These are phyloP conservation scores for Pangasianodon hypophthalmus DNA, from an alignment of 2,113 vertebrate species.

Conservation along the genomic window DNA sequence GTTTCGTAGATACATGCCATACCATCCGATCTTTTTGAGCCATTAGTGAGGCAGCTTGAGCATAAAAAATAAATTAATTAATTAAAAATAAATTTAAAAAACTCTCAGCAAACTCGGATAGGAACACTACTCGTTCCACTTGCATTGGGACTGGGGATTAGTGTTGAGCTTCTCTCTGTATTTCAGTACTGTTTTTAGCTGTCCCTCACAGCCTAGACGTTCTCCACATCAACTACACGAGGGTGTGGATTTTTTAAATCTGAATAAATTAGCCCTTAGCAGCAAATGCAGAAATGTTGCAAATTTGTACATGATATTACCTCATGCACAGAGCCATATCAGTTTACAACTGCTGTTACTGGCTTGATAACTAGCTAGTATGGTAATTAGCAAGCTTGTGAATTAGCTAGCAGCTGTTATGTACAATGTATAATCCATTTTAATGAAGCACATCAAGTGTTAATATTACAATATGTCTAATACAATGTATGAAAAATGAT, in stretches of 20 bases:
- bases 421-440: background rate
- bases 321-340: background rate
- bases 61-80: background rate
- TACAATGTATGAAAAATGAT: too few species aligned
- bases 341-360: background rate
- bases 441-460: background rate
- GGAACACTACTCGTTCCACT: background rate
- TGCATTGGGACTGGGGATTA: background rate
- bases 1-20: background rate
- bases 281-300: background rate
- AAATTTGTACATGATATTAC: background rate
- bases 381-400: background rate
- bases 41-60: background rate
- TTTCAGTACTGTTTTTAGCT: background rate
- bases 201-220: background rate
- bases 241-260: background rate
- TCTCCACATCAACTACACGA: background rate
- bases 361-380: background rate
- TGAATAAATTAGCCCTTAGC: background rate
- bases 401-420: slow-evolving; percentile 1
- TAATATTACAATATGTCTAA: too few species aligned
- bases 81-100: background rate
- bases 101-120: background rate
- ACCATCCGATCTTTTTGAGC: background rate
- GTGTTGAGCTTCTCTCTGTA: background rate